Percentiles rank a stretch among this genome's conserved stretches.
phyloP scores from a whole-genome alignment of 2,888 invertebrate genomes.

The Icerya purchasi region DNA sequence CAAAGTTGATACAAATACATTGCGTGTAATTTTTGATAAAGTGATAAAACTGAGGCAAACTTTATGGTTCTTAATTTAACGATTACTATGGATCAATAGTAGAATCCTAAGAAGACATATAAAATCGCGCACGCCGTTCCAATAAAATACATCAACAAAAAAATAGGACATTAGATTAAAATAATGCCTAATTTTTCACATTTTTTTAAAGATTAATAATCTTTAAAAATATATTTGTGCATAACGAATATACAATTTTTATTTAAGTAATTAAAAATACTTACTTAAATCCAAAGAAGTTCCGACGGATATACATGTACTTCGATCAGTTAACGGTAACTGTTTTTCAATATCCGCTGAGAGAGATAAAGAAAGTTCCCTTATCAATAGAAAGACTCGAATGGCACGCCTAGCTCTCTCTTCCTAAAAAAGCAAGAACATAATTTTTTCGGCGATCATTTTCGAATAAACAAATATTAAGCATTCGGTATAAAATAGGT shows the following conservation, averaged over 20 bases:
- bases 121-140: no score
- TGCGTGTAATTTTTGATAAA: no score
- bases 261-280: slow-evolving; percentile 23
- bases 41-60: no score
- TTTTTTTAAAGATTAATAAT: neutral
- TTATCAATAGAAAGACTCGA: slow-evolving; percentile 71
- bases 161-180: no score
- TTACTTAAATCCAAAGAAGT: slow-evolving; percentile 90
- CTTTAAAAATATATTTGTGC: slow-evolving; percentile 9
- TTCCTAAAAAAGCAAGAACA: slow-evolving; percentile 45
- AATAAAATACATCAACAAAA: no score
- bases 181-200: neutral
- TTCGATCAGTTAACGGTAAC: slow-evolving; percentile 70
- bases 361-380: slow-evolving; percentile 56
- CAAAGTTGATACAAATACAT: no score
- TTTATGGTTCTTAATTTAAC: no score
- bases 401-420: slow-evolving; percentile 74
- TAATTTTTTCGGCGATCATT: no score
- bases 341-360: slow-evolving; percentile 64
- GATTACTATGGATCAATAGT: no score
- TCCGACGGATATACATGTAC: slow-evolving; percentile 50
- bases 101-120: no score
- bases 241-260: neutral
- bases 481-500: no score
- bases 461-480: no score